Percentiles rank a stretch among this genome's conserved stretches.
Evolutionary conservation across 2,888 invertebrate genomes (phyloP).

Genomic region (Villa cingulata): DNA sequence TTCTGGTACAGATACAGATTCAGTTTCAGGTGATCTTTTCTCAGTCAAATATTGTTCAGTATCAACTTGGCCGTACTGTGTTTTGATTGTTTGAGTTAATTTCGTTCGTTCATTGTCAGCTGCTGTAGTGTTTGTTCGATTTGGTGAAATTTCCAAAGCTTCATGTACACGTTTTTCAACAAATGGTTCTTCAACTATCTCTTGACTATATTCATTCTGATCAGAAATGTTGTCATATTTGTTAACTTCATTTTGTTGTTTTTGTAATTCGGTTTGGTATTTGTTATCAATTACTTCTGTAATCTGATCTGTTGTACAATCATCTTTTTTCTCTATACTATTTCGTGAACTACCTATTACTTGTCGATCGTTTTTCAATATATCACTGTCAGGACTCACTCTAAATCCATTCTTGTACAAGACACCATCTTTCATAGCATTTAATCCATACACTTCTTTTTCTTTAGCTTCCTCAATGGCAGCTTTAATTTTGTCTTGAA

Average conservation of each 20-base stretch:
- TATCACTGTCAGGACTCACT: constrained; percentile 18
- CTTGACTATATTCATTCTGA: not conserved
- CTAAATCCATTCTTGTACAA: constrained; percentile 31
- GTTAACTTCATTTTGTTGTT: not conserved
- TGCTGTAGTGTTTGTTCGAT: not conserved
- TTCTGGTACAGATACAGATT: not conserved
- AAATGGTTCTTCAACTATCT: constrained; percentile 8
- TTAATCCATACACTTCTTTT: constrained; percentile 18
- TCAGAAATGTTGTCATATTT: not conserved
- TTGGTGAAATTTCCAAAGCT: not conserved
- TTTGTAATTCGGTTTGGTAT: not conserved
- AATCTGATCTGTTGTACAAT: constrained; percentile 10
- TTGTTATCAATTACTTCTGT: not conserved
- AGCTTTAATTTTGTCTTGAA: constrained; percentile 26
- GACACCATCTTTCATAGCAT: constrained; percentile 32
- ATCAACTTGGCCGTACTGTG: constrained; percentile 27
- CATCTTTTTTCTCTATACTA: constrained; percentile 16
- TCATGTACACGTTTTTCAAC: constrained; percentile 2
- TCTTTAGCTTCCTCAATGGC: constrained; percentile 21
- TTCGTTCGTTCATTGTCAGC: constrained; percentile 8
- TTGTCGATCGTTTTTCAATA: constrained; percentile 3
- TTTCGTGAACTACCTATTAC: constrained; percentile 9
- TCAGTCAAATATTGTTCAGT: constrained; percentile 19
- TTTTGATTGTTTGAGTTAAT: constrained; percentile 24
- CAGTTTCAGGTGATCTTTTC: not conserved